A percentile compares a stretch with the other conserved stretches of the same genome.
phyloP scores from a whole-genome alignment of 2,888 invertebrate genomes.

The Pristionchus entomophagus region DNA sequence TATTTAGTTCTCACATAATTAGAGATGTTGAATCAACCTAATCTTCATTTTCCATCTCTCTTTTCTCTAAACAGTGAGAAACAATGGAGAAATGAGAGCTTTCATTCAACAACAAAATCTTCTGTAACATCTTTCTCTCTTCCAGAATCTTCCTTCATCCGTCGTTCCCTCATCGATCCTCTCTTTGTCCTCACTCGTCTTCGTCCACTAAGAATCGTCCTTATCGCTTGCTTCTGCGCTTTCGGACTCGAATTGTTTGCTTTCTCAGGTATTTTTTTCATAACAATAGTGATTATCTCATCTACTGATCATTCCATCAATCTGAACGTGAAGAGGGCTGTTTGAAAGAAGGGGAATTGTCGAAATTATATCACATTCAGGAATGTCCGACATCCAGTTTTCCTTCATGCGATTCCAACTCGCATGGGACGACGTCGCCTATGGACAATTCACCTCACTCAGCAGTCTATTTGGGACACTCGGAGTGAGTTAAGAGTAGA shows the following conservation, averaged over 20 bases:
- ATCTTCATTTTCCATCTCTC: no score
- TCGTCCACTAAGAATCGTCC: conserved; percentile 34
- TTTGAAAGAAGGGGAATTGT: no score
- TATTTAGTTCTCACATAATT: no score
- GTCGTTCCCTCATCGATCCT: conserved; percentile 44
- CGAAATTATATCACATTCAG: neutral
- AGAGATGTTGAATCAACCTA: no score
- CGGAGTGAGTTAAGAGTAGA: conserved; percentile 5
- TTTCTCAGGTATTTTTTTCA: neutral
- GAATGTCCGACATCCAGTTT: conserved; percentile 46
- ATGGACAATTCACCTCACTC: conserved; percentile 38
- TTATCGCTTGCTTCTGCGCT: conserved; percentile 39
- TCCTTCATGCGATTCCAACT: conserved; percentile 46
- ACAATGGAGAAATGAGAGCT: no score
- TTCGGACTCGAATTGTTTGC: conserved; percentile 47
- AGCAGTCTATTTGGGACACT: conserved; percentile 39
- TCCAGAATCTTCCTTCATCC: conserved; percentile 22
- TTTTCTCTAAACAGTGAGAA: no score
- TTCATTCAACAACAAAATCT: no score
- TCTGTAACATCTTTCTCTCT: neutral
- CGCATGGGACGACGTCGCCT: conserved; percentile 46
- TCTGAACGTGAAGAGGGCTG: no score
- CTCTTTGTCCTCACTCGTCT: conserved; percentile 15
- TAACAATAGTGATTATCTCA: neutral
- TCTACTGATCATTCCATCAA: no score